Conservation (phyloP, 2,888 invertebrate genomes). For the Dusona sp. region DNA sequence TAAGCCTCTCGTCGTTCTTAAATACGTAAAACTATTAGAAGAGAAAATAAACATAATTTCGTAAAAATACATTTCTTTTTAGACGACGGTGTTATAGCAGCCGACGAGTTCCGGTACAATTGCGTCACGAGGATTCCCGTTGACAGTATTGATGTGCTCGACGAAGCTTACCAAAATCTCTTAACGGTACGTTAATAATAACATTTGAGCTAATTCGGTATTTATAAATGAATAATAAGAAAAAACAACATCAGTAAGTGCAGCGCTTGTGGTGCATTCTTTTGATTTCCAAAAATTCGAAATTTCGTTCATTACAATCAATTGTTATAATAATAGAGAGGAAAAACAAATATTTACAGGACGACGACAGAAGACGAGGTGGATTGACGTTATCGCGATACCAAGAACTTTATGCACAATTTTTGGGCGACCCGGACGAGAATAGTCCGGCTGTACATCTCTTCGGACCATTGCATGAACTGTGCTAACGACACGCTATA, state of each 20-base stretch:
- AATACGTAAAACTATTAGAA: constrained; percentile 6
- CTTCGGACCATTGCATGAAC: constrained; percentile 90
- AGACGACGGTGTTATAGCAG: constrained; percentile 91
- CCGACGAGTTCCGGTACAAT: constrained; percentile 93
- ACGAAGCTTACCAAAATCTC: constrained; percentile 91
- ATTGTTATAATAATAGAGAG: neutral
- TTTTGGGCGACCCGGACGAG: constrained; percentile 91
- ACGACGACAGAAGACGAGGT: constrained; percentile 92
- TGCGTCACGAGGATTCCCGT: constrained; percentile 93
- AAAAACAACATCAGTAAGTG: neutral
- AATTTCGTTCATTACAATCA: neutral
- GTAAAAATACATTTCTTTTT: constrained; percentile 26
- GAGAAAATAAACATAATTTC: constrained; percentile 17
- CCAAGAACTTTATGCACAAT: constrained; percentile 93
- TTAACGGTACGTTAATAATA: constrained; percentile 88
- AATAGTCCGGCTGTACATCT: constrained; percentile 90
- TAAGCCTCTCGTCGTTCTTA: constrained; percentile 70
- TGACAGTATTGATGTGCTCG: constrained; percentile 90
- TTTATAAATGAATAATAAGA: constrained; percentile 7
- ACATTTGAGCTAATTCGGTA: constrained; percentile 6
- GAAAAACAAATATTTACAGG: constrained; percentile 86
- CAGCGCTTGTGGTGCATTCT: neutral
- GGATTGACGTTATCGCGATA: constrained; percentile 92
- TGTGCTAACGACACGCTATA: constrained; percentile 79
- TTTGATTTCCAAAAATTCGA: neutral